phyloP scores from a whole-genome alignment of 1,140 invertebrate genomes.

The Penaeus japonicus region DNA sequence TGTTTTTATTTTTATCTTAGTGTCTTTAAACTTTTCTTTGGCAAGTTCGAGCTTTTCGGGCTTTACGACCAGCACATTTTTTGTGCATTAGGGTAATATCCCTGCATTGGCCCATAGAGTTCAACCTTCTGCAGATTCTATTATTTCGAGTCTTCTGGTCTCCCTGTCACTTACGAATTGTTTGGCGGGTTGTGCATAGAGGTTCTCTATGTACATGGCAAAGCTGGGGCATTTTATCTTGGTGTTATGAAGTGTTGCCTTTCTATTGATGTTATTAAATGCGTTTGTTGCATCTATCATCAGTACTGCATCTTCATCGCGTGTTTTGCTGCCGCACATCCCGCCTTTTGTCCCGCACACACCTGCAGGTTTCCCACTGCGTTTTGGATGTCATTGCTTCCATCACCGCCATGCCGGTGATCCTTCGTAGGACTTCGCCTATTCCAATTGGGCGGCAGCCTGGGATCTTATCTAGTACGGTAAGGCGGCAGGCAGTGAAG shows the following conservation, averaged over 20 bases:
- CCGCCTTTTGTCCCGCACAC: not conserved
- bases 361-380: not conserved
- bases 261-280: not conserved
- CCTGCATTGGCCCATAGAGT: too few relatives aligned
- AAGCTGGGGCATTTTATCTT: not conserved
- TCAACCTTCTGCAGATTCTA: too few relatives aligned
- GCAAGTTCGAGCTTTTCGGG: too few relatives aligned
- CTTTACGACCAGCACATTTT: too few relatives aligned
- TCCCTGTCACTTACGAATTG: too few relatives aligned
- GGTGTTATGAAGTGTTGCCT: not conserved
- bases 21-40: too few relatives aligned
- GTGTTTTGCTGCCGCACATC: not conserved
- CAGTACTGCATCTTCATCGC: not conserved
- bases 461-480: not conserved
- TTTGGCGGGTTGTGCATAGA: too few relatives aligned
- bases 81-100: too few relatives aligned
- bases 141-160: too few relatives aligned
- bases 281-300: not conserved
- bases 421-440: not conserved
- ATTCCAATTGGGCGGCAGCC: not conserved
- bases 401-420: not conserved
- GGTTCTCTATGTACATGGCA: not conserved
- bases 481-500: too few relatives aligned
- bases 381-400: not conserved
- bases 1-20: too few relatives aligned